These are phyloP conservation scores for Zaprionus ornatus DNA, from an alignment of 1,140 invertebrate species.

Conservation along the genomic window DNA sequence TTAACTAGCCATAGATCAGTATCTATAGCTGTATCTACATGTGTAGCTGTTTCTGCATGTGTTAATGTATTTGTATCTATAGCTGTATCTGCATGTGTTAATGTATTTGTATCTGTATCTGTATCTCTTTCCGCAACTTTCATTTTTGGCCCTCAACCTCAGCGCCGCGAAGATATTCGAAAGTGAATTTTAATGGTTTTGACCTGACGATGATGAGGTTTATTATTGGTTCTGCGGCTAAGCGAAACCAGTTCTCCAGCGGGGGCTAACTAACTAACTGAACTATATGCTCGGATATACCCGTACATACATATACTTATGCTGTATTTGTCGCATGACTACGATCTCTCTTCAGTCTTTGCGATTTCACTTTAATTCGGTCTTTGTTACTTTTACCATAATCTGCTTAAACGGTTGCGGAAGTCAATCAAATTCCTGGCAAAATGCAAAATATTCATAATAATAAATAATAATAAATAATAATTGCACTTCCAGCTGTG, in stretches of 20 bases:
- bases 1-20: neutral
- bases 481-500: constrained; percentile 52
- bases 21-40: neutral
- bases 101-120: constrained; percentile 14
- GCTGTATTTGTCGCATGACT: neutral
- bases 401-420: constrained; percentile 64
- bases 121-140: constrained; percentile 37
- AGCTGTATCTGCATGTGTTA: neutral
- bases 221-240: constrained; percentile 24
- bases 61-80: neutral
- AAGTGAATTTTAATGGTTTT: constrained; percentile 59
- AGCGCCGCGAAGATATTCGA: constrained; percentile 32
- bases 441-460: constrained; percentile 31
- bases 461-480: constrained; percentile 14
- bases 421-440: constrained; percentile 55
- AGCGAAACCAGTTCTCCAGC: neutral
- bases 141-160: constrained; percentile 39
- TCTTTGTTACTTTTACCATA: constrained; percentile 47
- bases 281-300: neutral
- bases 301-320: too few relatives aligned
- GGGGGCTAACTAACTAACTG: neutral
- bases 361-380: constrained; percentile 45
- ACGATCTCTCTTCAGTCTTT: constrained; percentile 8
- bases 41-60: neutral
- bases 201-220: constrained; percentile 10